Evolutionary conservation across 1,140 invertebrate species (phyloP).

Genomic region (Carposina sasakii): DNA sequence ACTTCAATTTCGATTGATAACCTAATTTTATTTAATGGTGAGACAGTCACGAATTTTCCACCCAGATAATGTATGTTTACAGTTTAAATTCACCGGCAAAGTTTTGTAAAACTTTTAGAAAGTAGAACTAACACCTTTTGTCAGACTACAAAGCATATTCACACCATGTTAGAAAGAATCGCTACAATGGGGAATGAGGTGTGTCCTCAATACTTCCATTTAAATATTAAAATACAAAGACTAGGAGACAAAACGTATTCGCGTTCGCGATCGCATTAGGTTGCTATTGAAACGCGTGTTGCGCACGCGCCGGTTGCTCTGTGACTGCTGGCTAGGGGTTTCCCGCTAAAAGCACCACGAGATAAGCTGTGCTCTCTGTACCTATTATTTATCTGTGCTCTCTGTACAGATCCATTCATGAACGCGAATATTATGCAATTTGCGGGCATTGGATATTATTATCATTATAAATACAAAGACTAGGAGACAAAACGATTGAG

Average conservation of each 20-base stretch:
- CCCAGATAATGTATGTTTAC: no score
- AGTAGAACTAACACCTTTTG: conserved; percentile 69
- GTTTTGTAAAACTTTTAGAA: conserved; percentile 53
- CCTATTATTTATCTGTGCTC: no score
- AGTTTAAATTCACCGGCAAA: conserved; percentile 46
- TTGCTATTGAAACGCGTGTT: conserved; percentile 51
- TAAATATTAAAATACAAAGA: conserved; percentile 57
- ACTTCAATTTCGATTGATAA: no score
- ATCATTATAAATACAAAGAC: no score
- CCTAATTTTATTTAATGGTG: no score
- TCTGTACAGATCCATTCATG: conserved; percentile 52
- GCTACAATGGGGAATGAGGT: conserved; percentile 59
- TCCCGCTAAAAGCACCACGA: conserved; percentile 61
- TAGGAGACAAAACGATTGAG: no score
- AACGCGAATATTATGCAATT: conserved; percentile 44
- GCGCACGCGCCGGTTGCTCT: conserved; percentile 56
- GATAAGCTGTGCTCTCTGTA: no score
- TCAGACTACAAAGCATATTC: conserved; percentile 59
- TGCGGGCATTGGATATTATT: no score
- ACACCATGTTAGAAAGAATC: conserved; percentile 60
- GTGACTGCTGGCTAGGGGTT: conserved; percentile 43
- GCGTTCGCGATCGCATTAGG: conserved; percentile 59
- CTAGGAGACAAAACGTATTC: conserved; percentile 62
- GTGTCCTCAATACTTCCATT: conserved; percentile 66
- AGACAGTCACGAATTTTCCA: no score